phyloP scores from a whole-genome alignment of 2,113 vertebrate species.

The Platysteira castanea region DNA sequence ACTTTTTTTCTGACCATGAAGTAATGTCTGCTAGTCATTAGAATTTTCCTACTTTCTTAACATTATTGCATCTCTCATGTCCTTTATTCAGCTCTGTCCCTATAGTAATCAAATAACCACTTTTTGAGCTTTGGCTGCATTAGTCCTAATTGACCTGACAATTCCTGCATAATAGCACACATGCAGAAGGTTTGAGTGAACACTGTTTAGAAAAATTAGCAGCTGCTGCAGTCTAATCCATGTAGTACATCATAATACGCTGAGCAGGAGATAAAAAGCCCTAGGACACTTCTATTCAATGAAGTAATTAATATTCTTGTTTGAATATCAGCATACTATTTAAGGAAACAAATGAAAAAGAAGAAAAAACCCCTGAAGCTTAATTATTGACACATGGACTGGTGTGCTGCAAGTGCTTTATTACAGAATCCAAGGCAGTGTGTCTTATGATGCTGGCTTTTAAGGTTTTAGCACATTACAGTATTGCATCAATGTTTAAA shows the following conservation, averaged over 20 bases:
- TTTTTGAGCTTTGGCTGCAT: background rate
- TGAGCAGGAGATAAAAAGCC: background rate
- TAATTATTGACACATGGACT: background rate
- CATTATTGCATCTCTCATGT: background rate
- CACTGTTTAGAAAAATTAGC: background rate
- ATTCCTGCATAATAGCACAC: background rate
- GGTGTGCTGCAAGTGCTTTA: background rate
- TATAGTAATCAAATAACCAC: background rate
- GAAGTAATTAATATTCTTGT: conserved; percentile 33
- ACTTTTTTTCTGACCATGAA: background rate
- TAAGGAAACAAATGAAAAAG: background rate
- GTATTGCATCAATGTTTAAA: conserved; percentile 25
- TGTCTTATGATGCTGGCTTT: conserved; percentile 2
- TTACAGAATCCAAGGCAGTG: background rate
- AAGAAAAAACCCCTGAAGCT: background rate
- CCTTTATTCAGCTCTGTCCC: background rate
- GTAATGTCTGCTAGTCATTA: background rate
- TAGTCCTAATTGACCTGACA: background rate
- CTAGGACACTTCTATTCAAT: background rate
- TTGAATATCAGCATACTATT: conserved; percentile 13
- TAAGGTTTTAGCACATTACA: conserved; percentile 21
- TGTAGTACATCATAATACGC: background rate
- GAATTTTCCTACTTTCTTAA: background rate
- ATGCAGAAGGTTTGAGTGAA: background rate
- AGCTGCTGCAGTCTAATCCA: background rate